Percentiles rank a stretch among this genome's conserved stretches.
These are phyloP conservation scores for Helicoverpa assulta DNA, from an alignment of 2,888 invertebrate species.

Conservation along the genomic window DNA sequence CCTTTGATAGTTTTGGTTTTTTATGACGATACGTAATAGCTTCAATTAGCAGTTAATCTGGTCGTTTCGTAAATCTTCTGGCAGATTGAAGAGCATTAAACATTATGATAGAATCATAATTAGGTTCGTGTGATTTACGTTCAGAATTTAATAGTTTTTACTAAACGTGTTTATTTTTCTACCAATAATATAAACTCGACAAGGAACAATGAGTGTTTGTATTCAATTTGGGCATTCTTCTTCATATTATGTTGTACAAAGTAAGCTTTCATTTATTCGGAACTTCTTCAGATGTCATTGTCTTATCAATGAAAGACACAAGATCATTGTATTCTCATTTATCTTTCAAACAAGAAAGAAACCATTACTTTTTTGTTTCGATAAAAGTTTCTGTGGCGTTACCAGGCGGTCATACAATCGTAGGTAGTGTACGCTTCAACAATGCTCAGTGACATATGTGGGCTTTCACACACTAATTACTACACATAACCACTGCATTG, in stretches of 20 bases:
- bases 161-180: no score
- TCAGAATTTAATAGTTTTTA: no score
- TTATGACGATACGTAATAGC: no score
- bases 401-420: constrained; percentile 54
- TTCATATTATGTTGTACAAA: no score
- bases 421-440: constrained; percentile 33
- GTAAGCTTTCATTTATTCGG: not conserved
- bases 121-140: no score
- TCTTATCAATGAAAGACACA: not conserved
- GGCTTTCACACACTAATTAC: constrained; percentile 64
- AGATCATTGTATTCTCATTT: constrained; percentile 3
- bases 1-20: constrained; percentile 33
- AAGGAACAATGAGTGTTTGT: no score
- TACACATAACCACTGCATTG: constrained; percentile 47
- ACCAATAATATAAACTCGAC: no score
- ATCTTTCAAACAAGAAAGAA: constrained; percentile 8
- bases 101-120: no score
- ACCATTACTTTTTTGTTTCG: constrained; percentile 16
- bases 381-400: constrained; percentile 25
- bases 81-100: no score
- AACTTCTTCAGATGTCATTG: not conserved
- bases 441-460: constrained; percentile 51
- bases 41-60: no score
- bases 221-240: no score
- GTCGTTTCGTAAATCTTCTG: no score